Percentiles rank a stretch among this genome's conserved stretches.
Evolutionary conservation across 2,113 vertebrate species (phyloP).

Genomic region (Pedetes capensis): DNA sequence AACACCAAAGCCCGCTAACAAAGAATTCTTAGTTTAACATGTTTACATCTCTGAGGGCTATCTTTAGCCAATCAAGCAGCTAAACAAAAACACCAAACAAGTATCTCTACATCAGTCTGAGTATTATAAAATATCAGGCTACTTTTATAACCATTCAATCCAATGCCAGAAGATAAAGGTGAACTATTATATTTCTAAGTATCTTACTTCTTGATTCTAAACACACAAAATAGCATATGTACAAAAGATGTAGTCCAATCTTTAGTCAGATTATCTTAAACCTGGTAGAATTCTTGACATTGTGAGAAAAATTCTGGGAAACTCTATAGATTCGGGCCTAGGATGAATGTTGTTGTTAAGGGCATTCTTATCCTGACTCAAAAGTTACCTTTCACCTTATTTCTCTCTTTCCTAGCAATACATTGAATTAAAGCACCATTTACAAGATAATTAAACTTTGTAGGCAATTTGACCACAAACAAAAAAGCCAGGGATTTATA

Average conservation of each 20-base stretch:
- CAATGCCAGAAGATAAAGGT: neutral
- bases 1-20: neutral
- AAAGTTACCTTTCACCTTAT: constrained; percentile 12
- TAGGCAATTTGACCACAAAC: constrained; percentile 73
- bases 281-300: neutral
- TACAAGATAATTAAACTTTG: constrained; percentile 74
- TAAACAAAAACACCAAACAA: constrained; percentile 25
- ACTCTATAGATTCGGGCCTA: neutral
- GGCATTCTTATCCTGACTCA: constrained; percentile 33
- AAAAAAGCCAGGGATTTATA: constrained; percentile 53
- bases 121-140: constrained; percentile 1
- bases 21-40: constrained; percentile 40
- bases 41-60: constrained; percentile 27
- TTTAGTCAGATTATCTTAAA: constrained; percentile 43
- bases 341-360: neutral
- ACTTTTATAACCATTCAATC: constrained; percentile 16
- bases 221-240: constrained; percentile 20
- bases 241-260: neutral
- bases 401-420: constrained; percentile 45
- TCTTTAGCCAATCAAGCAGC: constrained; percentile 43
- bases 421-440: constrained; percentile 77
- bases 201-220: constrained; percentile 43
- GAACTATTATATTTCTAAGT: constrained; percentile 4
- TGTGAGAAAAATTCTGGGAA: constrained; percentile 39
- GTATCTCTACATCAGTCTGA: neutral